Base-by-base conservation (phyloP, 2,888 invertebrate genomes). In the Cryptocheilus praepositus region DNA sequence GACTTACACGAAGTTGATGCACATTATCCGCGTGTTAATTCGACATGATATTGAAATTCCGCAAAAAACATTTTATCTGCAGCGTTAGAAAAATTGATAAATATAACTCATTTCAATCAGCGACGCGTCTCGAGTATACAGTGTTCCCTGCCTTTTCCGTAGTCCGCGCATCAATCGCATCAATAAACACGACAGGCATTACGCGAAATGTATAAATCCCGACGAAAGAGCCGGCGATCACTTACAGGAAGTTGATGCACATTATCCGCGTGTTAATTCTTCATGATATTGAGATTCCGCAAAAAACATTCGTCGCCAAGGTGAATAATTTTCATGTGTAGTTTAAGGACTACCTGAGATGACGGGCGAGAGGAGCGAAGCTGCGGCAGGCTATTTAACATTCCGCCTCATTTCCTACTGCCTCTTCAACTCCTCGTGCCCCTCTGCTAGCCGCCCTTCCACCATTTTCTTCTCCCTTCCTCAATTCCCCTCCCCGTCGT, bases 401-500 rank as follows among this genome's bases (percentile, higher is more conserved):
- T 84, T 83, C 83, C 82, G 78, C 73, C 78, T 83, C 81, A 84
- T 82, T 83, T 83, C 81, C 81, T 80, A 76, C 70, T 73, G 67
- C 71, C 73, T 64, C 68, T 58, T 25, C 67, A 56, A 45, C 74
- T 61, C 60, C 73, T 61, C 66, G 69, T 45, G 3, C 36, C 11
- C 36, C 13, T 36, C 36, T 25, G 2, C 25, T 3, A 5, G 25
- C 25, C 25, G 2, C 36, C 36, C 36, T 11, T 36, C 36, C 55
- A 16, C 25, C 43, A 19, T 61, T 36, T 21, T 53, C 62, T 49
- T 43, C 61, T 55, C 46, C 56, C 67, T 51, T 58, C 36, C 59
- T 45, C 63, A 63, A 60, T 55, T 61, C 53, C 60, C 58, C 56
- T 60, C 36, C 7, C 36, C 13, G 36, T 71, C 61, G 73, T 64